Evolutionary conservation across 2,113 vertebrate species (phyloP).

Genomic region (Grammomys surdaster): DNA sequence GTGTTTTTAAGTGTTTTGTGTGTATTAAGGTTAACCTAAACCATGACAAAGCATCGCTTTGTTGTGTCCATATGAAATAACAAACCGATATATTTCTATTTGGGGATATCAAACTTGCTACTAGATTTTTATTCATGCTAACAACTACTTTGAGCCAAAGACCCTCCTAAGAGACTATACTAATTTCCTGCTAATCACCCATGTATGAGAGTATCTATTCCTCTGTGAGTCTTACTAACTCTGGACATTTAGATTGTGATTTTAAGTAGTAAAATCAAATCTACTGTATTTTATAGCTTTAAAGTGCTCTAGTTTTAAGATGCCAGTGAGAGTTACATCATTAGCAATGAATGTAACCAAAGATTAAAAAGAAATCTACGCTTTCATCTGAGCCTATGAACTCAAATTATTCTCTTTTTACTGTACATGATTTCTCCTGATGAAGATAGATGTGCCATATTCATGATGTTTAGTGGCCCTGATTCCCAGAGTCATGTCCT

Average conservation of each 20-base stretch:
- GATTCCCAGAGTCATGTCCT: background rate
- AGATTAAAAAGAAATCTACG: background rate
- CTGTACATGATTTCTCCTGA: background rate
- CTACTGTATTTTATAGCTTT: background rate
- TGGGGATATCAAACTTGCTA: background rate
- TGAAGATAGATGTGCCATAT: background rate
- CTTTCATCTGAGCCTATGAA: background rate
- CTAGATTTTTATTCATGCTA: background rate
- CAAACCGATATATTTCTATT: background rate
- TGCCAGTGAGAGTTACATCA: too few relatives aligned
- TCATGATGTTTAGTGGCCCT: background rate
- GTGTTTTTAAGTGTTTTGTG: background rate
- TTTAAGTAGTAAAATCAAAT: conserved; percentile 19
- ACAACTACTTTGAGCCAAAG: background rate
- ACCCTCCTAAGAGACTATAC: background rate
- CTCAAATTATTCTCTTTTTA: background rate
- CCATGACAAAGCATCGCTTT: background rate
- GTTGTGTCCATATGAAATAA: background rate
- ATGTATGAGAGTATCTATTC: background rate
- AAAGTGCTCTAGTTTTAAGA: background rate
- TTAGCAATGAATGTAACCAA: background rate
- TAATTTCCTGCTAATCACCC: background rate
- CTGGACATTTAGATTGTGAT: background rate
- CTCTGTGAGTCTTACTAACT: conserved; percentile 51
- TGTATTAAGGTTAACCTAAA: conserved; percentile 29